Evolutionary conservation across 1,140 invertebrate genomes (phyloP), one percentile per base, ranked within the genome.

Genomic region (Melanaphis sacchari): DNA sequence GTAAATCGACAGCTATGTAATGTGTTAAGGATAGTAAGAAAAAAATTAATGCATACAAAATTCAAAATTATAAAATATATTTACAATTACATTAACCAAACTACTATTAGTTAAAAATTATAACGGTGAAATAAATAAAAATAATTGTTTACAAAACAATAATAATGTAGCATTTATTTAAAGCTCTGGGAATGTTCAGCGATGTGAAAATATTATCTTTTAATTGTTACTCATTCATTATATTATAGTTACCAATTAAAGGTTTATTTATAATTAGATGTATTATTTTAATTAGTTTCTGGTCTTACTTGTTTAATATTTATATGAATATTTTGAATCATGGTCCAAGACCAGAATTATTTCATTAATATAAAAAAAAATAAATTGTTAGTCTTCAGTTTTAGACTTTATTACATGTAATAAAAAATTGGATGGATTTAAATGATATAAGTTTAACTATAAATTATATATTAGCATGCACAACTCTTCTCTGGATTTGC

Each of bases 401-500:
- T 85, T 85, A 49, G 36, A 93, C n/a, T 84, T 90, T 52, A 85
- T 85, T 46, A 85, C 26, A 93, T 43, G 91, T 89, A 66, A 36
- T 66, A 46, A n/a, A 85, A 52, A 76, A 36, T 89, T 92, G 91
- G 89, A 93, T 87, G 66, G 84, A 91, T 87, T 76, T 24, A 4
- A 49, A 88, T 41, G 87, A 88, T 84, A 66, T 84, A 84, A 31
- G n/a, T 93, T 87, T 43, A 26, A 93, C 24, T 76, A 49, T 84
- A 82, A 84, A 93, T 94, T 59, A 46, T 92, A 94, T 76, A 95
- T 97, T 97, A 99, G 96, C 98, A 99, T 96, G 98, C 97, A 96
- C 98, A 99, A 95, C 97, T 97, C 95, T 98, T 97, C 96, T 99
- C 98, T 54, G 94, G 66, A 95, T 98, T 97, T 96, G 97, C 97